phyloP scores from a whole-genome alignment of 1,140 invertebrate species.

The Drosophila equinoxialis region DNA sequence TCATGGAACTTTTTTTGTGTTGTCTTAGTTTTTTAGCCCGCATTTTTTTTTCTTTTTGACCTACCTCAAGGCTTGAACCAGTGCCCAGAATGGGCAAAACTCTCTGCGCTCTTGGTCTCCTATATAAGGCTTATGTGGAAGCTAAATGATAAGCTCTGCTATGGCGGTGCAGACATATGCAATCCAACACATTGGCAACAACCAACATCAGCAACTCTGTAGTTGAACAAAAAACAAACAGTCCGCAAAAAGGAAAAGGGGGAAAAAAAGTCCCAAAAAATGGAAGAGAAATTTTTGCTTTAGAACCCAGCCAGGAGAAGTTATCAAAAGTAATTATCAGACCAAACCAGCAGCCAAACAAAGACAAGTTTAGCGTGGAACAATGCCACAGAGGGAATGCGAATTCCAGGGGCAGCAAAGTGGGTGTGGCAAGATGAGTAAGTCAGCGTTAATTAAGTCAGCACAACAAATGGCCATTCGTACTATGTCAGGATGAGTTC shows the following conservation, averaged over 20 bases:
- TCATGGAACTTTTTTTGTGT: constrained; percentile 25
- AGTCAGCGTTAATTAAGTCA: constrained; percentile 58
- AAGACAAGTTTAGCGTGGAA: constrained; percentile 41
- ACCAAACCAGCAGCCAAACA: constrained; percentile 34
- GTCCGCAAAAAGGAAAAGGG: constrained; percentile 27
- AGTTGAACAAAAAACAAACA: constrained; percentile 35
- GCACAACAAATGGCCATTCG: constrained; percentile 47
- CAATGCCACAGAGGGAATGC: constrained; percentile 39
- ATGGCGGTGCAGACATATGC: constrained; percentile 47
- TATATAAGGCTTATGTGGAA: constrained; percentile 42
- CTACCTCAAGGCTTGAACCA: constrained; percentile 49
- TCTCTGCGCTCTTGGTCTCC: constrained; percentile 9
- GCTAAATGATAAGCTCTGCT: constrained; percentile 49
- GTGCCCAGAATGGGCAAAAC: constrained; percentile 23
- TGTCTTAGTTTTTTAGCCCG: background rate
- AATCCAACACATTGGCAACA: constrained; percentile 10
- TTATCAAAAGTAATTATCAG: constrained; percentile 62
- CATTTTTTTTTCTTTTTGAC: constrained; percentile 34
- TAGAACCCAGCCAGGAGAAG: constrained; percentile 19
- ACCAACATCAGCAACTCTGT: constrained; percentile 31
- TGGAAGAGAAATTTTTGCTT: background rate
- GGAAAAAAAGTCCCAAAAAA: constrained; percentile 11
- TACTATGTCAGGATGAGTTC: constrained; percentile 31
- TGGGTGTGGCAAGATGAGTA: constrained; percentile 47
- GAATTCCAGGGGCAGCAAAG: background rate